phyloP scores from a whole-genome alignment of 2,797 vertebrate genomes.

The Neosilurus mollespiculum region DNA sequence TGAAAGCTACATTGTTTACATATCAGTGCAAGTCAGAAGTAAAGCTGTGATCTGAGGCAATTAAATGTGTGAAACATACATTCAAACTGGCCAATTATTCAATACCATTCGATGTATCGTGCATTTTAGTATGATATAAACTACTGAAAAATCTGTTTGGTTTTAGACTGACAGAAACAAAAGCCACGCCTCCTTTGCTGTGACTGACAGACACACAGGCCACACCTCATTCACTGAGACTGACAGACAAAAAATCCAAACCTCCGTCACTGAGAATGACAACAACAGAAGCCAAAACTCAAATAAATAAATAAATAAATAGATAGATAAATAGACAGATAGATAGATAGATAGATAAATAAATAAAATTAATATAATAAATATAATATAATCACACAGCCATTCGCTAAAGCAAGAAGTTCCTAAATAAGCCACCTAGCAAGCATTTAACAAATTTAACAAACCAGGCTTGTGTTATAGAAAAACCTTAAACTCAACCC shows the following conservation, averaged over 20 bases:
- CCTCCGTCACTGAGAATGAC: background rate
- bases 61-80: constrained; percentile 7
- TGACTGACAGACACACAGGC: too few relatives aligned
- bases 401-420: background rate
- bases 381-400: background rate
- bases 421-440: background rate
- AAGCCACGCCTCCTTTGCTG: too few relatives aligned
- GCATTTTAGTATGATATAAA: background rate
- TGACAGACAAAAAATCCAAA: background rate
- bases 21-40: background rate
- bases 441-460: background rate
- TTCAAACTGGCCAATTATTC: background rate
- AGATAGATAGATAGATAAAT: too few relatives aligned
- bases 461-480: too few relatives aligned
- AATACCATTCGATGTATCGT: background rate
- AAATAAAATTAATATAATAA: too few relatives aligned
- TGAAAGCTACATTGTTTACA: background rate
- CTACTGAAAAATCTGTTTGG: background rate
- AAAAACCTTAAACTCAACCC: too few relatives aligned
- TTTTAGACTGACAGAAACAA: too few relatives aligned
- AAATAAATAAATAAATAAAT: too few relatives aligned
- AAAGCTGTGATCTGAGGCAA: background rate
- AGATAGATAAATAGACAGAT: too few relatives aligned
- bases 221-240: background rate
- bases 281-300: background rate